These are phyloP conservation scores for Monodelphis domestica DNA, from an alignment of 2,797 vertebrate species.

Conservation along the genomic window DNA sequence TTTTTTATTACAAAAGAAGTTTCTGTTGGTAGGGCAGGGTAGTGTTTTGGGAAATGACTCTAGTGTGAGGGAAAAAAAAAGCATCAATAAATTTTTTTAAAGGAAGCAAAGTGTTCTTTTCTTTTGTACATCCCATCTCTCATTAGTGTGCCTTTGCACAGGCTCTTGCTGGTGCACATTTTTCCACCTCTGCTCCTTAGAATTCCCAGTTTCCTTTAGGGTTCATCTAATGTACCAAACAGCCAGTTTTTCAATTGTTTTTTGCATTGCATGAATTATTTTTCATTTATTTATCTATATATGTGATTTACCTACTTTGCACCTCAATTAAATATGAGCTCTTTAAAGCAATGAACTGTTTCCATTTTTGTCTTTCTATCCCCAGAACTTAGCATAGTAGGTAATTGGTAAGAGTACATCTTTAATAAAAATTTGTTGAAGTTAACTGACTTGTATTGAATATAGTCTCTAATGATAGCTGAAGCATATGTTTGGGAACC, in stretches of 20 bases:
- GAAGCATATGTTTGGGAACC: neutral
- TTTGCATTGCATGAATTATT: neutral
- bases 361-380: neutral
- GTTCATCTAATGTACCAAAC: neutral
- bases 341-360: neutral
- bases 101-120: neutral
- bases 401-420: neutral
- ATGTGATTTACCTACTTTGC: neutral
- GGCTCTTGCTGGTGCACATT: neutral
- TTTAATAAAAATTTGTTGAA: neutral
- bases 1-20: neutral
- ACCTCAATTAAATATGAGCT: neutral
- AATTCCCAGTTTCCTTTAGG: neutral
- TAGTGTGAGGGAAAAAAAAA: neutral
- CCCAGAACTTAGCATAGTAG: neutral
- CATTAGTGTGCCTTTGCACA: neutral
- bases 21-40: neutral
- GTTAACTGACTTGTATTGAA: neutral
- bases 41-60: neutral
- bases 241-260: neutral
- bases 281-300: neutral
- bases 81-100: neutral
- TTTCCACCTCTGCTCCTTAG: neutral
- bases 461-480: neutral
- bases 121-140: neutral